Conservation (phyloP, 2,113 vertebrate genomes). For the Aix galericulata region DNA sequence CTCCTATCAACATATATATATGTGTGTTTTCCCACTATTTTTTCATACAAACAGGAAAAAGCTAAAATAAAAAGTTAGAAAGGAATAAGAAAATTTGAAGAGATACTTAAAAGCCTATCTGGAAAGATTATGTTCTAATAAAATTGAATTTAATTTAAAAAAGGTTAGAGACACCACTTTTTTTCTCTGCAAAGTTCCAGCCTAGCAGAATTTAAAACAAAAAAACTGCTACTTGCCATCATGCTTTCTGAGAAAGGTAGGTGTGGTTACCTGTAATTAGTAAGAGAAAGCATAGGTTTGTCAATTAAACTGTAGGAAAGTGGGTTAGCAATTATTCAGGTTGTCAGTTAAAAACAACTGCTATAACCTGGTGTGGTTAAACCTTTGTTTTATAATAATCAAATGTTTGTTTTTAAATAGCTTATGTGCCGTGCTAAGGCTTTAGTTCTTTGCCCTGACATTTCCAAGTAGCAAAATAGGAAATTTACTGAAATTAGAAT, state of each 20-base stretch:
- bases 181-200: not conserved
- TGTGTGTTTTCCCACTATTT: not conserved
- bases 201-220: not conserved
- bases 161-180: accelerated
- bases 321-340: not conserved
- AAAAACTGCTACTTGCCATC: not conserved
- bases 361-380: not conserved
- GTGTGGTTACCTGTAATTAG: constrained; percentile 16
- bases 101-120: not conserved
- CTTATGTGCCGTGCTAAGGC: not conserved
- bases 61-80: not conserved
- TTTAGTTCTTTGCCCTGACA: not conserved
- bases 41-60: not conserved
- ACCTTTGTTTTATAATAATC: not conserved
- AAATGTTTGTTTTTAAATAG: constrained; percentile 13
- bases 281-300: not conserved
- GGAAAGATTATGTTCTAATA: not conserved
- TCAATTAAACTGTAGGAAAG: not conserved
- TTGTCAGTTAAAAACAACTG: not conserved
- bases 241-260: not conserved
- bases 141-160: not conserved
- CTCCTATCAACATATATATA: not conserved
- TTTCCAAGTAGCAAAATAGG: not conserved
- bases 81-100: not conserved
- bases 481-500: not conserved